A percentile compares a stretch with the other conserved stretches of the same genome.
Conservation (phyloP, 2,797 vertebrate genomes). For the Salmo trutta region DNA sequence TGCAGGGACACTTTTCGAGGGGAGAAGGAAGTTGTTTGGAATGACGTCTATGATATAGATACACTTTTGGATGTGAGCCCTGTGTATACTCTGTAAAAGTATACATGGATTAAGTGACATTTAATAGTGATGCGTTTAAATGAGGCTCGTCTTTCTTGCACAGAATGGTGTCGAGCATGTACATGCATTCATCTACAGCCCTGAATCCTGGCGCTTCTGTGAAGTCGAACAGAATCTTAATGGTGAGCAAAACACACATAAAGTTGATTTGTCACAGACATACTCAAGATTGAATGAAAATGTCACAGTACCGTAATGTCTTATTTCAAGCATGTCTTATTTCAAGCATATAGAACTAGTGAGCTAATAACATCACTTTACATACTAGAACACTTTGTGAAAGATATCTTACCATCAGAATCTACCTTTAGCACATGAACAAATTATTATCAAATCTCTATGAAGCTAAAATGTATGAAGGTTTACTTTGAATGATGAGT, state of each 20-base stretch:
- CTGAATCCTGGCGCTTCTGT: conserved; percentile 86
- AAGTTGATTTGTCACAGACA: neutral
- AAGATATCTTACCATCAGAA: neutral
- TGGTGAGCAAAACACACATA: conserved; percentile 71
- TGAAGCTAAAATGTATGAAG: too few species aligned
- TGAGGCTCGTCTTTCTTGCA: conserved; percentile 37
- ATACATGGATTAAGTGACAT: neutral
- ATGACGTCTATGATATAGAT: too few species aligned
- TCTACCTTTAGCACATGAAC: neutral
- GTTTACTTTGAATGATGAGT: too few species aligned
- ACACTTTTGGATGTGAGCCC: neutral
- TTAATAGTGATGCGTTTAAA: neutral
- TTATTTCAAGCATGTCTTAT: neutral
- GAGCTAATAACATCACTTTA: neutral
- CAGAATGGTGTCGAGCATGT: conserved; percentile 85
- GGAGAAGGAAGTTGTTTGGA: neutral
- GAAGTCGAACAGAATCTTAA: conserved; percentile 84
- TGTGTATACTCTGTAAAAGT: neutral
- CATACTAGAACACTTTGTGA: neutral
- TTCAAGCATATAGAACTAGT: neutral
- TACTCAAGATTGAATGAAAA: neutral
- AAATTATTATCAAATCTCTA: neutral
- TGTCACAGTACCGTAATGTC: neutral
- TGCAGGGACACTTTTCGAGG: neutral
- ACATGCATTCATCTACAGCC: conserved; percentile 88